phyloP scores from a whole-genome alignment of 1,140 invertebrate species.

The Temnothorax nylanderi region DNA sequence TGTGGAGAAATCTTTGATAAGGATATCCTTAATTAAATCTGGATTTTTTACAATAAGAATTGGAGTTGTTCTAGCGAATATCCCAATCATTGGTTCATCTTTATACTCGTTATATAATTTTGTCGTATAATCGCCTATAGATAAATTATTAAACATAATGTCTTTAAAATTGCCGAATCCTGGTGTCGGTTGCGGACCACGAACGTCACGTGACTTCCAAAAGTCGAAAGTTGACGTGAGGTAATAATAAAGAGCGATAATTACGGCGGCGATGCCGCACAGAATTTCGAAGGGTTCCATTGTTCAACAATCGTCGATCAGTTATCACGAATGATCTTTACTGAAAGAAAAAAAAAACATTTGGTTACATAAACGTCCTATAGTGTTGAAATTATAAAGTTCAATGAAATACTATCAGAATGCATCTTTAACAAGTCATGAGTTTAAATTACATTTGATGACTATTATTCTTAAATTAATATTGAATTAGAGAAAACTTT shows the following conservation, averaged over 20 bases:
- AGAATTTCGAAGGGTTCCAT: background rate
- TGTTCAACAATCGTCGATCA: background rate
- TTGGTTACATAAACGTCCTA: too few relatives aligned
- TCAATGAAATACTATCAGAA: too few relatives aligned
- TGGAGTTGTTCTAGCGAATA: conserved; percentile 80
- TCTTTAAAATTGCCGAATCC: conserved; percentile 80
- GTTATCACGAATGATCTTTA: conserved; percentile 76
- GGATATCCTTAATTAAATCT: conserved; percentile 83
- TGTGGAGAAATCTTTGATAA: conserved; percentile 85
- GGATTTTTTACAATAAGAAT: conserved; percentile 82
- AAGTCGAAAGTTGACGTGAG: conserved; percentile 69
- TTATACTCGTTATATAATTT: conserved; percentile 74
- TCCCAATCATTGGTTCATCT: conserved; percentile 81
- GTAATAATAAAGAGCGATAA: conserved; percentile 67
- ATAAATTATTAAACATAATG: conserved; percentile 58
- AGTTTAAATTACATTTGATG: too few relatives aligned
- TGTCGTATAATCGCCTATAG: conserved; percentile 46
- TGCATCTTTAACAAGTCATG: too few relatives aligned
- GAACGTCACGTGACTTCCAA: conserved; percentile 78
- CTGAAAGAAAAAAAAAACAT: background rate
- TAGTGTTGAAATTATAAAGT: too few relatives aligned
- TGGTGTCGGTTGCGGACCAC: conserved; percentile 72
- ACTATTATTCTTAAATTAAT: too few relatives aligned
- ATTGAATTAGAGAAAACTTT: too few relatives aligned
- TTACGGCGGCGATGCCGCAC: conserved; percentile 75